Evolutionary conservation across 2,797 vertebrate species (phyloP).

Genomic region (Orientallactaga sibirica): DNA sequence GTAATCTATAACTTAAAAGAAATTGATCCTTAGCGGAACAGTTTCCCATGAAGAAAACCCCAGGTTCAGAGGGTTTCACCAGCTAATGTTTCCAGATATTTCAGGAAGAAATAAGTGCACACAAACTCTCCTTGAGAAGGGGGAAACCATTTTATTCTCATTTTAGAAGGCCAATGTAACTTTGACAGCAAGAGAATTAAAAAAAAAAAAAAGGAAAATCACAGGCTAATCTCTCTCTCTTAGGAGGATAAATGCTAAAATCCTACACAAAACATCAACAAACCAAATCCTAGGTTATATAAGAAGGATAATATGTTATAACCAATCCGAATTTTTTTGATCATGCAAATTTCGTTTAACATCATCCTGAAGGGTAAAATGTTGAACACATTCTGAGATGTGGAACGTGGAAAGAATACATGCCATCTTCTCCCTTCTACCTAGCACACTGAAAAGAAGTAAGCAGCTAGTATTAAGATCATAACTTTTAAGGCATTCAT

Average conservation of each 20-base stretch:
- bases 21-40: conserved; percentile 37
- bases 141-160: neutral
- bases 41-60: conserved; percentile 3
- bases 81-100: neutral
- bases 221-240: neutral
- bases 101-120: neutral
- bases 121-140: neutral
- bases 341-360: neutral
- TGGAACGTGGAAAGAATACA: neutral
- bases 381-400: neutral
- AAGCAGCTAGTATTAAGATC: neutral
- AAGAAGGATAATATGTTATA: neutral
- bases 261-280: neutral
- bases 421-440: neutral
- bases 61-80: neutral
- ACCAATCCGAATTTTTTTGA: neutral
- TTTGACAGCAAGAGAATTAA: neutral
- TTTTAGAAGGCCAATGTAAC: neutral
- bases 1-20: neutral
- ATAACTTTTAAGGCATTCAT: neutral
- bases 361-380: neutral
- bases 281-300: neutral
- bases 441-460: neutral
- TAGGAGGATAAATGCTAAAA: neutral
- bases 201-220: neutral